These are phyloP conservation scores for Archilochus colubris DNA, from an alignment of 2,113 vertebrate species.

Conservation along the genomic window DNA sequence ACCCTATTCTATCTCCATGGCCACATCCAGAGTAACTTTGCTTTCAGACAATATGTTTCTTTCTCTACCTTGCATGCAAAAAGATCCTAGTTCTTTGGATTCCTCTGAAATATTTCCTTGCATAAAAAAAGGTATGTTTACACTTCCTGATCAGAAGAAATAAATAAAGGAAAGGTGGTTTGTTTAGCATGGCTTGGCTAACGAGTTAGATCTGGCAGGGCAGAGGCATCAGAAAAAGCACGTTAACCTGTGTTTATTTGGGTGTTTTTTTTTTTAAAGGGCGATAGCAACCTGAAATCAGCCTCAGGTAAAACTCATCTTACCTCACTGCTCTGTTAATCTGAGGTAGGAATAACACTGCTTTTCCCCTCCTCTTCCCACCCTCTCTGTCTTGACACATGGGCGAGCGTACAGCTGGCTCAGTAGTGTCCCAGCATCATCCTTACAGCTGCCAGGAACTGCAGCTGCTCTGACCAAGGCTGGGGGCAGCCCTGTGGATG, in stretches of 20 bases:
- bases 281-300: neutral
- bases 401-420: rapidly evolving
- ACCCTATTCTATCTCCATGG: neutral
- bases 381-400: neutral
- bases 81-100: neutral
- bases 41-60: slow-evolving; percentile 5
- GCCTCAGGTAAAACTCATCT: neutral
- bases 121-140: neutral
- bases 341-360: neutral
- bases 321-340: neutral
- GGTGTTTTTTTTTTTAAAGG: neutral
- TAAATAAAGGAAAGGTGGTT: neutral
- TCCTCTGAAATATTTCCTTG: neutral
- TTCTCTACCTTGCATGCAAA: neutral
- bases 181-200: neutral
- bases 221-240: neutral
- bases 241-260: neutral
- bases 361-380: neutral
- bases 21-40: slow-evolving; percentile 15
- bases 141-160: neutral
- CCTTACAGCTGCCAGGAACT: neutral
- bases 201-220: neutral
- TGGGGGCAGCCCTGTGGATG: neutral
- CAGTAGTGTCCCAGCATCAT: neutral
- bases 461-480: neutral